Percentiles rank a stretch among this genome's conserved stretches.
phyloP scores from a whole-genome alignment of 2,888 invertebrate species.

The Deroplatys truncata region DNA sequence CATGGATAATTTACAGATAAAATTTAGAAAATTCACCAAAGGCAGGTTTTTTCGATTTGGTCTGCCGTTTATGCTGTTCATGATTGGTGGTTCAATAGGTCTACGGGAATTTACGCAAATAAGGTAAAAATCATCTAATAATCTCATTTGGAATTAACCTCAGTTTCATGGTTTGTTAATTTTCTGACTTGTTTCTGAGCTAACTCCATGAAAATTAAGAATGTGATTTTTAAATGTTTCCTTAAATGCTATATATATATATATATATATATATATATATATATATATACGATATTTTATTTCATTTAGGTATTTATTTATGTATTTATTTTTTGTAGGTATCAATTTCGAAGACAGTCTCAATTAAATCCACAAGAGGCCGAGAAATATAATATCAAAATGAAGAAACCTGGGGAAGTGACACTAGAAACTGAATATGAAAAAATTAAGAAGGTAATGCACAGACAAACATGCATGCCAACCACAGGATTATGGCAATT shows the following conservation, averaged over 20 bases:
- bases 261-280: no score
- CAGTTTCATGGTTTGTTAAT: no score
- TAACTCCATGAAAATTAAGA: no score
- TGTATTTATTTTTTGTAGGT: constrained; percentile 38
- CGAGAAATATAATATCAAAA: constrained; percentile 60
- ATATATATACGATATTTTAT: no score
- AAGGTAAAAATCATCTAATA: constrained; percentile 43
- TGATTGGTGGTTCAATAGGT: constrained; percentile 74
- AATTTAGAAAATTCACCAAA: neutral
- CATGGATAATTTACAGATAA: neutral
- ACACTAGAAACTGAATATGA: constrained; percentile 72
- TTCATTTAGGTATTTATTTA: neutral
- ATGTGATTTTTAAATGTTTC: no score
- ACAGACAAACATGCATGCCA: no score
- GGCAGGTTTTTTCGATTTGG: constrained; percentile 55
- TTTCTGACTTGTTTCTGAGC: no score
- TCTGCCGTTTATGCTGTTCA: constrained; percentile 66
- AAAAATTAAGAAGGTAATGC: constrained; percentile 55
- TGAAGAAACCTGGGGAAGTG: constrained; percentile 62
- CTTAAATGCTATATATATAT: no score
- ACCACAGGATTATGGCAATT: no score
- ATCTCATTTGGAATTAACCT: neutral
- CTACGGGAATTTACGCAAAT: constrained; percentile 69
- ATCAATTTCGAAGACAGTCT: constrained; percentile 55
- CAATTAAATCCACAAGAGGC: constrained; percentile 60